Conservation (phyloP, 1,140 invertebrate genomes). For the Sweltsa coloradensis region DNA sequence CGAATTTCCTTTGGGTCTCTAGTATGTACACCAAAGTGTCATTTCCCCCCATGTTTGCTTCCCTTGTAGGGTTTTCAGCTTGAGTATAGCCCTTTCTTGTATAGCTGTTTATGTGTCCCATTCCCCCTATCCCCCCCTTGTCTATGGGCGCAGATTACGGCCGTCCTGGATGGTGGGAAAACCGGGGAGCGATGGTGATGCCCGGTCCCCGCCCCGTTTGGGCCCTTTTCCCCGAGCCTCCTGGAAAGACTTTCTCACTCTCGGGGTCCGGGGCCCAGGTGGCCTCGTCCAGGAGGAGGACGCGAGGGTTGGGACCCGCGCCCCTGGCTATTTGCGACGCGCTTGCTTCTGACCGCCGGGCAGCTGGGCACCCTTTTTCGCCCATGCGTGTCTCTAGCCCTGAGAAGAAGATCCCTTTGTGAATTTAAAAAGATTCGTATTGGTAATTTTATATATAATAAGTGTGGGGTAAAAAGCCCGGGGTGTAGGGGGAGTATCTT, state of each 20-base stretch:
- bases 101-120: constrained; percentile 40
- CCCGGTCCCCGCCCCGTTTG: constrained; percentile 45
- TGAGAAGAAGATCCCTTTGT: constrained; percentile 17
- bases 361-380: constrained; percentile 38
- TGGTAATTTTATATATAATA: too few species aligned
- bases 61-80: constrained; percentile 21
- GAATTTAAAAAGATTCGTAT: too few species aligned
- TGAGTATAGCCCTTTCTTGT: constrained; percentile 37
- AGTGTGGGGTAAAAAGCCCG: too few species aligned
- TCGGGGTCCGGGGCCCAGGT: constrained; percentile 55
- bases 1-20: too few species aligned
- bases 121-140: constrained; percentile 36
- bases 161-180: constrained; percentile 60
- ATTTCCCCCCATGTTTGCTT: not conserved
- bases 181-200: constrained; percentile 56
- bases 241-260: constrained; percentile 41
- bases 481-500: too few species aligned
- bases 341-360: constrained; percentile 67
- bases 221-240: constrained; percentile 46
- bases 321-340: constrained; percentile 64
- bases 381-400: constrained; percentile 49
- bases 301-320: constrained; percentile 54
- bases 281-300: constrained; percentile 62
- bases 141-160: constrained; percentile 40
- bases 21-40: too few species aligned